These are phyloP conservation scores for Aradophagus sp. DNA, from an alignment of 1,140 invertebrate species.

Conservation along the genomic window DNA sequence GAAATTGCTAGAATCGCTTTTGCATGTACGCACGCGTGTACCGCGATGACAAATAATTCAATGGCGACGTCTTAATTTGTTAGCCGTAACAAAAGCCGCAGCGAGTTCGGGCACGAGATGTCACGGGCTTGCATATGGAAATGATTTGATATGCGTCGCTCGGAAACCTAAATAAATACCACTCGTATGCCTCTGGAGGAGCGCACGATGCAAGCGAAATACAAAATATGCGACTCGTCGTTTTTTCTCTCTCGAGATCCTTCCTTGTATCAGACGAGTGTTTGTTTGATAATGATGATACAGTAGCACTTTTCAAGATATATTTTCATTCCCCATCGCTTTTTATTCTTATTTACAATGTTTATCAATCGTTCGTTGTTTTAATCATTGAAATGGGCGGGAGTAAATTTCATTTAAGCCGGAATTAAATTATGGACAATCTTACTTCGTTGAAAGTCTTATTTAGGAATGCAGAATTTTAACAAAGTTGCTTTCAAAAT, in stretches of 20 bases:
- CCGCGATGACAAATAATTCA: constrained; percentile 43
- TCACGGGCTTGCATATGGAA: constrained; percentile 41
- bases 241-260: constrained; percentile 8
- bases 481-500: no score
- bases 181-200: constrained; percentile 32
- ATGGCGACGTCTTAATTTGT: constrained; percentile 44
- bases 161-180: constrained; percentile 52
- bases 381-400: no score
- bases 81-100: constrained; percentile 39
- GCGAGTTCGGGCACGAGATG: constrained; percentile 18
- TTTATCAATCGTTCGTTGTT: no score
- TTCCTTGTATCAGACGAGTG: constrained; percentile 2
- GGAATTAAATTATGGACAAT: no score
- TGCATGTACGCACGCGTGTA: constrained; percentile 23
- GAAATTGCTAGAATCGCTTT: constrained; percentile 27
- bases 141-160: constrained; percentile 51
- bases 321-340: no score
- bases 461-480: no score
- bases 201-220: constrained; percentile 44
- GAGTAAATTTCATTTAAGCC: no score
- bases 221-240: constrained; percentile 31
- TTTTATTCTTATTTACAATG: no score
- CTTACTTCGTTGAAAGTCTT: no score
- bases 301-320: no score
- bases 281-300: neutral